Evolutionary conservation across 2,888 invertebrate species (phyloP), one percentile per base, ranked within the genome.

Genomic region (Chirona hameri): DNA sequence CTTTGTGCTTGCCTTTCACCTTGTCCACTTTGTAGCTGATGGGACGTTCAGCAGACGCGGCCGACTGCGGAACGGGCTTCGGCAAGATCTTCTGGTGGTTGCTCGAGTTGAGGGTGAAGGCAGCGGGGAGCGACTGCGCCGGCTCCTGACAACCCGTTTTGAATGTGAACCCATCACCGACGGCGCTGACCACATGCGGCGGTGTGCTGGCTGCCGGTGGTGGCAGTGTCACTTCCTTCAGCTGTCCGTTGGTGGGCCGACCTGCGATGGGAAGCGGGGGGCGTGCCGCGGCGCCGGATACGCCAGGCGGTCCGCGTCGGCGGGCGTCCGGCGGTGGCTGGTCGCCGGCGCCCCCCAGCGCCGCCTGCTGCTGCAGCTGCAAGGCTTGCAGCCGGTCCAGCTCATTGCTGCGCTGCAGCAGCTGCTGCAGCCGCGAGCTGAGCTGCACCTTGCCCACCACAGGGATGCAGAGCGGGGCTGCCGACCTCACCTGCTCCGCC

Each of bases 401-500:
- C 39, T 76, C 76, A 15, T 39, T 76, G 76, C 76, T 76, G 39
- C 29, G 29, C 76, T 76, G 76, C 21, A 76, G 76, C 76, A 76
- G 76, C 39, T 76, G 76, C 39, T 76, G 76, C 39, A 76, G 39
- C 18, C 76, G 31, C 21, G 76, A 76, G 39, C 76, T 76, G 21
- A 76, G 76, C 39, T 76, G 76, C 39, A 76, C 76, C 39, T 76
- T 76, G 21, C 76, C 76, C 76, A 76, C 76, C 39, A 76, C 76
- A 1, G 76, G 76, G 76, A 76, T 76, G 39, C 76, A 76, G 18
- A 76, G 76, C 18, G 76, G 76, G 21, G 76, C 39, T 29, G 31
- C 76, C 3, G 76, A 10, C 76, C 76, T n/a, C 39, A 27, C 39
- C 39, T 31, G 76, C 18, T 76, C 76, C 1, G 24, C 14, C 21